These are phyloP conservation scores for Pseudeuparius sepicola DNA, from an alignment of 2,888 invertebrate genomes.

Conservation along the genomic window DNA sequence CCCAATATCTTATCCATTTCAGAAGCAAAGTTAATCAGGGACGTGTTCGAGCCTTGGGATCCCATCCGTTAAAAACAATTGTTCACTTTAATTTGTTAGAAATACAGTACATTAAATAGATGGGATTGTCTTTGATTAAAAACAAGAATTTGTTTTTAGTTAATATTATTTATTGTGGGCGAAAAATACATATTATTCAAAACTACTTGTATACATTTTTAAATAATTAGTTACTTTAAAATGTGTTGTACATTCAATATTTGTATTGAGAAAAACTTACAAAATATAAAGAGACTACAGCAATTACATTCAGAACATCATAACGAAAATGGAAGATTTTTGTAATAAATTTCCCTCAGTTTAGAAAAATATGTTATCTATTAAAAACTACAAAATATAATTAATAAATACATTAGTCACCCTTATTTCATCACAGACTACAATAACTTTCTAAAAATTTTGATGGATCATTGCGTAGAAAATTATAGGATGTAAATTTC, in stretches of 20 bases:
- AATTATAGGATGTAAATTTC: too few relatives aligned
- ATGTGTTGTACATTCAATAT: slow-evolving; percentile 36
- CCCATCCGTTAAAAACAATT: slow-evolving; percentile 50
- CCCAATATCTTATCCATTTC: slow-evolving; percentile 37
- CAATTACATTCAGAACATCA: too few relatives aligned
- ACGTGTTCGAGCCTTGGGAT: slow-evolving; percentile 53
- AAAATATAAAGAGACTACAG: too few relatives aligned
- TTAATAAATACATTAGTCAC: slow-evolving; percentile 39
- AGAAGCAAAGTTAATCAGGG: slow-evolving; percentile 53
- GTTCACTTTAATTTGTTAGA: too few relatives aligned
- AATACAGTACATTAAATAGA: too few relatives aligned
- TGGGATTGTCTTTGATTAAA: too few relatives aligned
- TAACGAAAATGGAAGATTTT: too few relatives aligned
- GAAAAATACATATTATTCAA: slow-evolving; percentile 33
- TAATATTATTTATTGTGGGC: slow-evolving; percentile 35
- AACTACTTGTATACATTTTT: slow-evolving; percentile 35
- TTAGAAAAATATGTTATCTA: slow-evolving; percentile 38
- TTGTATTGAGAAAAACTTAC: slow-evolving; percentile 33
- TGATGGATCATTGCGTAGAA: too few relatives aligned
- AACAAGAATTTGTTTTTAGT: too few relatives aligned
- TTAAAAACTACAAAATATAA: slow-evolving; percentile 33
- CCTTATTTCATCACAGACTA: slow-evolving; percentile 42
- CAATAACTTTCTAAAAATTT: slow-evolving; percentile 25
- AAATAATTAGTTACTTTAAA: slow-evolving; percentile 33
- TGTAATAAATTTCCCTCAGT: too few relatives aligned